phyloP scores from a whole-genome alignment of 2,888 invertebrate species.

The Amphipoea lucens region DNA sequence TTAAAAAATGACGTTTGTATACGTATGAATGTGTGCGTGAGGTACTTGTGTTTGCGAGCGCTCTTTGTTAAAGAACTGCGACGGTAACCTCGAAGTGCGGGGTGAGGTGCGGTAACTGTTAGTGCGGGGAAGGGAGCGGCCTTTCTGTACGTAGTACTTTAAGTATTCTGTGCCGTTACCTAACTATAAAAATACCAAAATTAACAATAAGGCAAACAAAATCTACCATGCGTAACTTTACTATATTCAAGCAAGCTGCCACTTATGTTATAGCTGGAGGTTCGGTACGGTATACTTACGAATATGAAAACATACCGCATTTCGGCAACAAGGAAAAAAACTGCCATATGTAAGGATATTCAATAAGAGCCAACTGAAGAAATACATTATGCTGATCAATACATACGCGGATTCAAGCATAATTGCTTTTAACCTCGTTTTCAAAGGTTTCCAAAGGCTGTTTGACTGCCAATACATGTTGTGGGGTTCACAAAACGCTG shows the following conservation, averaged over 20 bases:
- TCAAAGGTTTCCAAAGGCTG: conserved; percentile 67
- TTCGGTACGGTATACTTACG: background rate
- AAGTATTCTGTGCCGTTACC: no score
- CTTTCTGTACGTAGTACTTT: no score
- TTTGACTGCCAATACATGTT: conserved; percentile 66
- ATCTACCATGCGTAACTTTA: background rate
- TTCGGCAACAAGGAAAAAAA: background rate
- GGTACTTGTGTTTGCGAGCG: no score
- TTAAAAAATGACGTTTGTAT: no score
- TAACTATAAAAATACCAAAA: background rate
- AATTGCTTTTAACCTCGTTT: conserved; percentile 69
- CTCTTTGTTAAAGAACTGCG: no score
- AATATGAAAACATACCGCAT: background rate
- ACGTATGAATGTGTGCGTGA: no score
- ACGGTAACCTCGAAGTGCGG: no score
- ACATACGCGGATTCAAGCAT: conserved; percentile 51
- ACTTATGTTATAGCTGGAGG: background rate
- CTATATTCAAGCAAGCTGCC: background rate
- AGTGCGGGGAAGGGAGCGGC: no score
- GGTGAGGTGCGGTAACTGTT: no score
- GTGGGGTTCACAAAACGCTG: conserved; percentile 63
- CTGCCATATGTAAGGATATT: conserved; percentile 16
- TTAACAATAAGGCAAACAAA: background rate
- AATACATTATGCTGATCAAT: conserved; percentile 44
- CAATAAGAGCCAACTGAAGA: conserved; percentile 13